phyloP scores from a whole-genome alignment of 1,140 invertebrate genomes.

The Bombus turneri region DNA sequence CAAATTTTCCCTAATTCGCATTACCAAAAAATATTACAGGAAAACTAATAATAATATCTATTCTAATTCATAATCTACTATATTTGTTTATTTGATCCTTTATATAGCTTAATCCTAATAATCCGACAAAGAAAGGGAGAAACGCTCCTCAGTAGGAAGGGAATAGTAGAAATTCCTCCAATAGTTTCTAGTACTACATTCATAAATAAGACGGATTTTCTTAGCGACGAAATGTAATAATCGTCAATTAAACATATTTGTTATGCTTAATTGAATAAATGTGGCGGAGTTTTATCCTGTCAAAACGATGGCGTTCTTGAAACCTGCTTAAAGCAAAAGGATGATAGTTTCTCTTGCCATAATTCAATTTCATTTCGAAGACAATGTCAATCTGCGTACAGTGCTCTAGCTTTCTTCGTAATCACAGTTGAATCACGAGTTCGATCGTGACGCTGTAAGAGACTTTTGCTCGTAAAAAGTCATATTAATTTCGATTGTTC shows the following conservation, averaged over 20 bases:
- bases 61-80: background rate
- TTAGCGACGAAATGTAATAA: background rate
- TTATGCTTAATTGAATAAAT: background rate
- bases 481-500: conserved; percentile 58
- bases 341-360: too few species aligned
- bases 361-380: background rate
- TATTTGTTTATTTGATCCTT: background rate
- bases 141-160: background rate
- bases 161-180: too few species aligned
- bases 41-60: background rate
- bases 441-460: background rate
- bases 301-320: too few species aligned
- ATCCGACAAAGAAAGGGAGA: background rate
- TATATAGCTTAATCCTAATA: background rate
- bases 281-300: too few species aligned
- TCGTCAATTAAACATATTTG: background rate
- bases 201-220: conserved; percentile 17
- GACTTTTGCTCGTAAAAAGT: background rate
- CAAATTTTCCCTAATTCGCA: background rate
- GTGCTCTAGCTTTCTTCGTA: background rate
- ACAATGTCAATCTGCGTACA: background rate
- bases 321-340: too few species aligned
- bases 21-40: background rate
- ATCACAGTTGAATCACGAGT: conserved; percentile 11
- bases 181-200: background rate